Evolutionary conservation across 2,797 vertebrate species (phyloP), one percentile per base, ranked within the genome.

Genomic region (Girardinus metallicus): DNA sequence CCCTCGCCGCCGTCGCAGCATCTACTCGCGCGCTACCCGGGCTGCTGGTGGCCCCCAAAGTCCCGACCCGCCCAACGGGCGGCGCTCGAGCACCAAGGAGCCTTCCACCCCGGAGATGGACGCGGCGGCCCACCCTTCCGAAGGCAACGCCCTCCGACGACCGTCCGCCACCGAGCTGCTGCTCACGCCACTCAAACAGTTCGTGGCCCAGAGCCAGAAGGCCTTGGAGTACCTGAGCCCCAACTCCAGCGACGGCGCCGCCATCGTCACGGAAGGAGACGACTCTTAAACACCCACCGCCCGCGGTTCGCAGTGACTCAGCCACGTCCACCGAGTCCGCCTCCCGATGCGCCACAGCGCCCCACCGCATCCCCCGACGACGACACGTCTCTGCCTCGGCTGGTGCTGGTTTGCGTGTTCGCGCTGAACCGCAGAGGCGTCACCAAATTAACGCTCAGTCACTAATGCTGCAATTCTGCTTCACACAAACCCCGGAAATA

Each of bases 221-320:
- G 94, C 94, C 79, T 93, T 95, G 62, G 94, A 95, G 78, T 93
- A 92, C 85, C 90, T 95, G 85, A 95, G 86, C 86, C 90, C 94
- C 78, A 85, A 88, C 83, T 44, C 80, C 12, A 2, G 75, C 16
- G 77, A 81, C 41, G 31, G 73, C 26, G 6, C 15, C n/a, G 3
- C 18, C 72, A 49, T n/a, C 26, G 4, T 57, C 60, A 47, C 16
- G 43, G 80, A 71, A 8, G 34, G 39, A 2, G 79, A 31, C 62
- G 73, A 92, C 53, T 64, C 39, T 23, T 92, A 76, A 85, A 74
- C 34, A 1, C 49, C 68, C 68, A 26, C 0, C 4, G 6, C 47
- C 36, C 36, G 18, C 70, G 16, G n/a, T 41, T 51, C 4, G 9
- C n/a, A 73, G 47, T 43, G 2, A 2, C 71, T 26, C 44, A 0